Base-by-base conservation (phyloP, 2,113 vertebrate species). In the Percina caprodes region DNA sequence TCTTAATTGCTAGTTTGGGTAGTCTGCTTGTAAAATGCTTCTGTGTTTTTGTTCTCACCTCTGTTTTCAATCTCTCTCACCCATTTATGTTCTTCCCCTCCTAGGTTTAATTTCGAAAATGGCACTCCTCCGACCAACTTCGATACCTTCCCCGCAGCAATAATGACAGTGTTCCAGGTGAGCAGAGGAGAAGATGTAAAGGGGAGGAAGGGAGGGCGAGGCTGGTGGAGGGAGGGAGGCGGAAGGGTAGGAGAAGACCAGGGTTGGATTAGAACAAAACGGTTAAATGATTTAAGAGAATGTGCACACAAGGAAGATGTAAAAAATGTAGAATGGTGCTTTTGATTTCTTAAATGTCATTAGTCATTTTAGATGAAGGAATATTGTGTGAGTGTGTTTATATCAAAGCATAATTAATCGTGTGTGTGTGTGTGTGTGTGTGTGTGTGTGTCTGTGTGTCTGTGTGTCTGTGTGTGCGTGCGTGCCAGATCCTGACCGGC, bases 91-190 rank as follows among this genome's bases (percentile, higher is more conserved):
- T 66, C 73, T 74, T 21, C 13, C 56, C 74, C 69, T 72, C 48
- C 49, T 77, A 95, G 95, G 92, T 96, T 96, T 93, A 96, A 96
- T 94, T 99, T 99, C 87, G 96, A 97, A 62, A 91, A 83, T 21
- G 97, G 97, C 87, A 99, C 98, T 82, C 98, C 98, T 84, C 94
- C 98, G 23, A 98, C 98, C 91, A 99, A 99, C 94, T 99, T 99
- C 24, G 98, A 99, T 94, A 99, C 97, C 67, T 99, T 99, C 90
- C 98, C 98, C 65, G 98, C 98, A 96, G 98, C 98, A 96, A 99
- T 99, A 97, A 99, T 99, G 98, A 99, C 98, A 1, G 98, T 99
- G 83, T 99, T 99, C 93, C 98, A 99, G 97, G 98, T 97, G 94
- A 85, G 92, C 24, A 39, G 35, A 66, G 46, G 60, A 56, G 56